phyloP scores from a whole-genome alignment of 2,888 invertebrate species.

The Alloscopus bannaensis region DNA sequence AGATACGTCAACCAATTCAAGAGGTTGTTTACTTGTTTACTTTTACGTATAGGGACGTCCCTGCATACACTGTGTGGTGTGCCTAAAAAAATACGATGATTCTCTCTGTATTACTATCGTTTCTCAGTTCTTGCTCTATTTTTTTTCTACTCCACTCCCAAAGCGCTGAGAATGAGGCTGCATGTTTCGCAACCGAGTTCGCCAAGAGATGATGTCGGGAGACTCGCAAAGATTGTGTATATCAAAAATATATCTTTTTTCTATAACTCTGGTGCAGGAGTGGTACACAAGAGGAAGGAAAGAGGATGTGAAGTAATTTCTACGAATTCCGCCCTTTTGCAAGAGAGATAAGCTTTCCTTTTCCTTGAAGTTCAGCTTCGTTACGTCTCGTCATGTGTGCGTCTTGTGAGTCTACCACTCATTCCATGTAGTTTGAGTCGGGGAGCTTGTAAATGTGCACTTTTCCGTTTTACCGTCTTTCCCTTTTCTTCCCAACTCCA shows the following conservation, averaged over 20 bases:
- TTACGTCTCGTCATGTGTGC: slow-evolving; percentile 28
- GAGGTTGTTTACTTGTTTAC: slow-evolving; percentile 39
- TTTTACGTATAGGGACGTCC: no score
- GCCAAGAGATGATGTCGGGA: no score
- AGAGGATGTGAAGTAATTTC: slow-evolving; percentile 53
- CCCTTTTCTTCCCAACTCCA: neutral
- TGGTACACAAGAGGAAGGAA: slow-evolving; percentile 55
- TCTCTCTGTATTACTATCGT: no score
- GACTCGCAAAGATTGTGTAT: no score
- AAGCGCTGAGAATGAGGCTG: no score
- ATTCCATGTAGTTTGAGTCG: neutral
- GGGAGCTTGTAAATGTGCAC: slow-evolving; percentile 12
- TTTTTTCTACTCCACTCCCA: no score
- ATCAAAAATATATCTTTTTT: no score
- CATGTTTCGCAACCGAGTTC: no score
- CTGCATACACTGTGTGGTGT: neutral
- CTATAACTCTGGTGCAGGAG: no score
- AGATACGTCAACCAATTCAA: slow-evolving; percentile 31
- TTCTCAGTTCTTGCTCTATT: no score
- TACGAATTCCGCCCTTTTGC: slow-evolving; percentile 45
- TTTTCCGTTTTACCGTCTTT: slow-evolving; percentile 3
- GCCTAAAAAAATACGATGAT: no score
- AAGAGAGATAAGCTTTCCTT: slow-evolving; percentile 40
- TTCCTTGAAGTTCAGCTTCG: slow-evolving; percentile 29
- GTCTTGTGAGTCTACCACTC: neutral